Base-by-base conservation (phyloP, 1,140 invertebrate species). In the Drosophila nebulosa region DNA sequence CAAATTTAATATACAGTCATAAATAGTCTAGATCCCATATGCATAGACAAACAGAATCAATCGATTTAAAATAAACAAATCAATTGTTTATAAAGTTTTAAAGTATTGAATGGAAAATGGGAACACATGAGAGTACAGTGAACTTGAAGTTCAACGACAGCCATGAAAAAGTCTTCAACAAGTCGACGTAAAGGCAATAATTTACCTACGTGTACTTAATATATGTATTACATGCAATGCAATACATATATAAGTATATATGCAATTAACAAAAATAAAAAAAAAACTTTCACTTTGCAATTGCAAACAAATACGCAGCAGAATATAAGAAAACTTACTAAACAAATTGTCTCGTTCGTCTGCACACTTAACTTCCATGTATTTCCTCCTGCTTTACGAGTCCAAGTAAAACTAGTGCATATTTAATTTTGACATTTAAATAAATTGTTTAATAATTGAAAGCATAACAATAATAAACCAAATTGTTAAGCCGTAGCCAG, bases 201-300 rank as follows among this genome's bases (percentile, higher is more conserved):
- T 21, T 21, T 46, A 46, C 4, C 39, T 21, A 21, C 3, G n/a
- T 9, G 14, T 46, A 46, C 16, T 21, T 10, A 10, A 12, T 32
- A 32, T 10, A 32, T 32, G 4, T 32, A 12, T 32, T 32, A 32
- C 4, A 24, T 36, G n/a, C n/a, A 46, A 21, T 46, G 39, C 39
- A 42, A 42, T 21, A 46, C 14, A 18, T 39, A 16, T 18, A 7
- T 1, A 42, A 0, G 21, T 46, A 21, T 46, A n/a, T 18, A 10
- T 46, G 7, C 18, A 46, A 46, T 42, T 16, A 10, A 21, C n/a
- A n/a, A 1, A 39, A 14, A 21, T 14, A 14, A 5, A 39, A 3
- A 46, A 46, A 16, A 21, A 42, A 42, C 39, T 46, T 55, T 55
- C 26, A 55, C 52, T 55, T 55, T 55, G 26, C 26, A 18, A 53